Base-by-base conservation (phyloP, 1,140 invertebrate genomes). In the Ceratina australensis region DNA sequence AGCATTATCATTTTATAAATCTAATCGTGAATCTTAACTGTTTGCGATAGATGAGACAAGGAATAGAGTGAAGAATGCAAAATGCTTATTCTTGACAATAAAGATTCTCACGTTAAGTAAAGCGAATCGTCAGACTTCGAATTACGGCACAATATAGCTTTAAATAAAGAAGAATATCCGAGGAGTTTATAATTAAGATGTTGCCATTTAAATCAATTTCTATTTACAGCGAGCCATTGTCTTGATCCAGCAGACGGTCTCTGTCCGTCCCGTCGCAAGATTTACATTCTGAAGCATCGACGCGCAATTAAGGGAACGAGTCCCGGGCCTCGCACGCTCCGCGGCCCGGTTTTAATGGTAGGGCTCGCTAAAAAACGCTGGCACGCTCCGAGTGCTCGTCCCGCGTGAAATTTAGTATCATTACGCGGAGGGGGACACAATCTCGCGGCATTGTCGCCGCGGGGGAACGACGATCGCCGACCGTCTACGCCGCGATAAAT, bases 361-460 rank as follows among this genome's bases (percentile, higher is more conserved):
- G n/a, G 50, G 54, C 33, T 42, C 74, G 33, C 67, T 68, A 68
- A 81, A 68, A 80, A 80, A 80, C 54, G 28, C 54, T n/a, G 56
- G 20, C 54, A 42, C 22, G 68, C 15, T 47, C 16, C 68, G 18
- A 59, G 68, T 3, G 28, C 15, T 56, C 33, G 67, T 28, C 50
- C 72, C 66, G 65, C 24, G 28, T 20, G 73, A 81, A 81, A 82
- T 82, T 82, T 81, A 78, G 73, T 64, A 49, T 82, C 79, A 82
- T 82, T 82, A 82, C 52, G 73, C 13, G 42, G 52, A 22, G 63
- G 61, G 72, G 72, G 20, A 66, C 63, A 67, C 63, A 67, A 67
- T 75, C 49, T 33, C 28, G 22, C 57, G 22, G 72, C 22, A 60
- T 33, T 59, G 56, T 67, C 72, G 33, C 33, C 72, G n/a, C 47